Conservation (phyloP, 2,797 vertebrate genomes). For the Anisognathus igniventris region DNA sequence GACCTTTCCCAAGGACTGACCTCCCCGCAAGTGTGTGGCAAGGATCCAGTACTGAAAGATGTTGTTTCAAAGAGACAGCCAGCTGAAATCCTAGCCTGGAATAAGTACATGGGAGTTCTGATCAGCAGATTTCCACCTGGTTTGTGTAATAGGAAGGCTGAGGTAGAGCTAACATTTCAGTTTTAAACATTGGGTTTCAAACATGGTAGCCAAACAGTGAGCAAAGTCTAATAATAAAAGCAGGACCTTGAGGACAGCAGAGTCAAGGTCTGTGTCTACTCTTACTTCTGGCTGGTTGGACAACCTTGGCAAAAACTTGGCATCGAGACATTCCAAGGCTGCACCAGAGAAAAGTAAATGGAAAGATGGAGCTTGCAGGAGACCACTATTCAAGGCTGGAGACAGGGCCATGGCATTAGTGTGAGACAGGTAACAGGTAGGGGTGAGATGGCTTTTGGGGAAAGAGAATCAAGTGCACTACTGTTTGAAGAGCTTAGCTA, state of each 20-base stretch:
- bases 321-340: not conserved
- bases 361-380: not conserved
- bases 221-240: slow-evolving; percentile 9
- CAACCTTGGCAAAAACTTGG: slow-evolving; percentile 4
- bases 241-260: not conserved
- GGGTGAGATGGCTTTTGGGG: not conserved
- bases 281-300: not conserved
- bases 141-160: not conserved
- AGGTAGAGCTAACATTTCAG: not conserved
- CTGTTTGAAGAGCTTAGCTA: not conserved
- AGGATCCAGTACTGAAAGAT: not conserved
- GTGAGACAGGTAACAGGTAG: not conserved
- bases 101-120: not conserved
- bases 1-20: slow-evolving; percentile 23
- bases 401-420: fast-evolving
- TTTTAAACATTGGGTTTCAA: not conserved
- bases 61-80: not conserved
- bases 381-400: not conserved
- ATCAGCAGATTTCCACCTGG: slow-evolving; percentile 33
- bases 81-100: not conserved
- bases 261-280: not conserved
- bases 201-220: not conserved
- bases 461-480: not conserved
- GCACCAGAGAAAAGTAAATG: not conserved
- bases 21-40: not conserved